A percentile compares a stretch with the other conserved stretches of the same genome.
phyloP scores from a whole-genome alignment of 2,888 invertebrate species.

The Acanthacorydalis orientalis region DNA sequence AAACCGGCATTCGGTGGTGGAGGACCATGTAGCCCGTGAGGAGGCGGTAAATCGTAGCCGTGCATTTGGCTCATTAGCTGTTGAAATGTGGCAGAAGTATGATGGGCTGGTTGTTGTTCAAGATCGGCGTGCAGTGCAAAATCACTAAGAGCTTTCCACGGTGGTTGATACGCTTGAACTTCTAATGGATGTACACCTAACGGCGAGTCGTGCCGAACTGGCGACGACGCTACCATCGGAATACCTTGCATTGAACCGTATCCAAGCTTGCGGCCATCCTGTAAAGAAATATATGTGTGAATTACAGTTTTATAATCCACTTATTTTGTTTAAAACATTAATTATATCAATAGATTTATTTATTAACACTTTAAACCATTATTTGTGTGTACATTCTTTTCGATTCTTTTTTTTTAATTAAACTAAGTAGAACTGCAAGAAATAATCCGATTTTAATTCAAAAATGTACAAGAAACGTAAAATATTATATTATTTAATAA shows the following conservation, averaged over 20 bases:
- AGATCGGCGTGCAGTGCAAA: conserved; percentile 90
- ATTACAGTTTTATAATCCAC: not conserved
- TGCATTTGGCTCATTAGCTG: conserved; percentile 94
- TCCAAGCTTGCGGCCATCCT: conserved; percentile 89
- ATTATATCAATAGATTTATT: conserved; percentile 1
- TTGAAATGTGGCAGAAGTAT: conserved; percentile 81
- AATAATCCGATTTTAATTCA: no score
- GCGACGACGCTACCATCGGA: conserved; percentile 93
- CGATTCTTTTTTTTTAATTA: conserved; percentile 2
- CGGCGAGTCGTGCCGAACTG: conserved; percentile 78
- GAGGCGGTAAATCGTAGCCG: conserved; percentile 58
- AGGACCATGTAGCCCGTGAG: conserved; percentile 31
- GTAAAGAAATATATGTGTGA: conserved; percentile 15
- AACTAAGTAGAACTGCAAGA: no score
- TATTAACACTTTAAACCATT: not conserved
- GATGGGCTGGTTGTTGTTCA: conserved; percentile 71
- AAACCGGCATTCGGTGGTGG: conserved; percentile 31
- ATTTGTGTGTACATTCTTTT: not conserved
- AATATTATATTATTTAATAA: no score
- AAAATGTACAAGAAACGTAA: no score
- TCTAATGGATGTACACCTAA: conserved; percentile 77
- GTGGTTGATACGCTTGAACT: conserved; percentile 86
- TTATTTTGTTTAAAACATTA: not conserved
- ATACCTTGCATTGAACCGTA: conserved; percentile 93
- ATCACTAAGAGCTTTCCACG: conserved; percentile 92